These are phyloP conservation scores for Podarcis siculus DNA, from an alignment of 2,797 vertebrate species.

Conservation along the genomic window DNA sequence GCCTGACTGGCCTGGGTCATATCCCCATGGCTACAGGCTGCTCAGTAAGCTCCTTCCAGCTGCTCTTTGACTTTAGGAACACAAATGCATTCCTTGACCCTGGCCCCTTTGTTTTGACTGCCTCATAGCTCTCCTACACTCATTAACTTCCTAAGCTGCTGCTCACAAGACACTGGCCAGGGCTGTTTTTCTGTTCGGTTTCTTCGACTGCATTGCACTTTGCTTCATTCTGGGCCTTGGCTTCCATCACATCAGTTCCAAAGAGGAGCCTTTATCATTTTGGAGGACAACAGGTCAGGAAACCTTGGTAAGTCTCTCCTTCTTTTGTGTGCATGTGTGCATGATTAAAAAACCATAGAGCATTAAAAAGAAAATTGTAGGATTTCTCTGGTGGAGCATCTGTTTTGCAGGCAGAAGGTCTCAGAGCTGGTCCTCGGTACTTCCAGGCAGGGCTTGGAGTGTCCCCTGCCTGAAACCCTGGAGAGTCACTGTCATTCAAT, in stretches of 20 bases:
- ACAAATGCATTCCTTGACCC: conserved; percentile 32
- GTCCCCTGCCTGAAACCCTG: no score
- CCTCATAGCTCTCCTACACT: conserved; percentile 52
- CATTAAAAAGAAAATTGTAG: no score
- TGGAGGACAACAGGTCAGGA: conserved; percentile 23
- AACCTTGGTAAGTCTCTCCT: conserved; percentile 38
- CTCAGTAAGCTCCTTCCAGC: conserved; percentile 48
- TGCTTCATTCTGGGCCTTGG: background rate
- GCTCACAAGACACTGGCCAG: conserved; percentile 20
- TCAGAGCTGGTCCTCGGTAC: no score
- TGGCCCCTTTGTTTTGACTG: conserved; percentile 33
- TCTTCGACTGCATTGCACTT: conserved; percentile 1
- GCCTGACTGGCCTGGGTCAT: background rate
- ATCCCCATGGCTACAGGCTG: conserved; percentile 11
- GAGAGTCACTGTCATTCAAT: no score
- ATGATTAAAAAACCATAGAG: no score
- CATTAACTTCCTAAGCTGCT: conserved; percentile 62
- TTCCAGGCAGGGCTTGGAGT: no score
- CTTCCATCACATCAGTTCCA: conserved; percentile 21
- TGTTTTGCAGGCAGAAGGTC: no score
- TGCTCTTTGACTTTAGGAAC: conserved; percentile 51
- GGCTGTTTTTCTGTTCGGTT: conserved; percentile 35
- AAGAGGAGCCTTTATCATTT: background rate
- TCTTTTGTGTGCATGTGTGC: background rate
- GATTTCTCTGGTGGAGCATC: no score